A percentile compares a stretch with the other conserved stretches of the same genome.
phyloP scores from a whole-genome alignment of 2,797 vertebrate genomes.

The Hippocampus kuda region DNA sequence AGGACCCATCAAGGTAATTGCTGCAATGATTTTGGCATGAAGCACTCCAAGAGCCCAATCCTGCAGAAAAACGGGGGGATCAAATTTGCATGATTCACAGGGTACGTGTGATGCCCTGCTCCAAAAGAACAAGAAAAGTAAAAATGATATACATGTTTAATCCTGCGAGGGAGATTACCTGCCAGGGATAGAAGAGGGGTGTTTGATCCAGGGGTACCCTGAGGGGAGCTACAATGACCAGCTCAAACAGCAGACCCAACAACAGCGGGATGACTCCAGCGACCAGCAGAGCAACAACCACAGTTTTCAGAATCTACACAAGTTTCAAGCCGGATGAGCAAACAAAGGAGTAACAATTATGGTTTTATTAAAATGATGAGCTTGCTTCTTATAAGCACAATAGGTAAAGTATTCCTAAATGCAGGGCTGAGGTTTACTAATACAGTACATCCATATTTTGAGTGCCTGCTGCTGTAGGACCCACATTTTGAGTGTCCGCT shows the following conservation, averaged over 20 bases:
- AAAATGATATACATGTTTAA: neutral
- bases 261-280: conserved; percentile 91
- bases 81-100: neutral
- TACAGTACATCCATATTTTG: too few species aligned
- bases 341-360: neutral
- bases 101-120: neutral
- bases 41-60: conserved; percentile 98
- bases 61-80: conserved; percentile 44
- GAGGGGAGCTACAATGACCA: conserved; percentile 93
- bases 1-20: conserved; percentile 97
- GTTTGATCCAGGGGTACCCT: conserved; percentile 96
- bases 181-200: conserved; percentile 96
- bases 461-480: too few species aligned
- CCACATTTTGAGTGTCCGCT: neutral
- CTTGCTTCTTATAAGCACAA: too few species aligned
- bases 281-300: conserved; percentile 87
- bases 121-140: neutral
- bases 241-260: conserved; percentile 88
- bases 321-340: neutral
- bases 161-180: conserved; percentile 63
- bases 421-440: too few species aligned
- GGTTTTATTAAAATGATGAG: neutral
- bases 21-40: conserved; percentile 98
- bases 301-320: conserved; percentile 87
- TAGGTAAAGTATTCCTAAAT: too few species aligned